Evolutionary conservation across 2,888 invertebrate species (phyloP), one percentile per base, ranked within the genome.

Genomic region (Aromia moschata): DNA sequence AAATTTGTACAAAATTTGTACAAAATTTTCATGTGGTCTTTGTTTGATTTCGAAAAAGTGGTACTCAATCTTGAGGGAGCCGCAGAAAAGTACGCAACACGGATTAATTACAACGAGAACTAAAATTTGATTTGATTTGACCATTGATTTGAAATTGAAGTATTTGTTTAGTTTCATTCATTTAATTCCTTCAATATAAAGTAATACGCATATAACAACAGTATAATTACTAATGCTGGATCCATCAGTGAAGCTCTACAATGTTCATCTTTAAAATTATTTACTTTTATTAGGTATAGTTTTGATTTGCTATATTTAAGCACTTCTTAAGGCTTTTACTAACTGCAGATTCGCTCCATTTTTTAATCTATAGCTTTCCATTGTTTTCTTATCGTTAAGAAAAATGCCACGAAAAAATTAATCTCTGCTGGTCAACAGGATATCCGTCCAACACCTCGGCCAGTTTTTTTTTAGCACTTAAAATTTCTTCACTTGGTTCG

Each of bases 311-410:
- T 25, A 25, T 25, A 25, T 12, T 53, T 46, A 64, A 37, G 57
- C 58, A 60, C 68, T 69, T 56, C 70, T 54, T 36, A 70, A 33
- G 7, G 70, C 68, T 60, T 68, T 69, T 17, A 69, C 56, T 57
- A 70, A 54, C 40, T 66, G 59, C 14, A 70, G 16, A 10, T 53
- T 17, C 9, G 58, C 45, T 16, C 70, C 70, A 56, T 68, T 62
- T 55, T 68, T 70, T 16, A 70, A 55, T 36, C 57, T 56, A 53
- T 68, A 69, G 55, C 60, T 68, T 25, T 64, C 60, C 5, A 70
- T 40, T n/a, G 68, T 64, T 60, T 66, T 68, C 11, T 65, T 58
- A 56, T 64, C 56, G 53, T 64, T 66, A 17, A 70, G 52, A 55
- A 60, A 62, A 55, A 62, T 65, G 25, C 68, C 67, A 47, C 52